These are phyloP conservation scores for Ivindomyrus marchei DNA, from an alignment of 2,113 vertebrate species.

Conservation along the genomic window DNA sequence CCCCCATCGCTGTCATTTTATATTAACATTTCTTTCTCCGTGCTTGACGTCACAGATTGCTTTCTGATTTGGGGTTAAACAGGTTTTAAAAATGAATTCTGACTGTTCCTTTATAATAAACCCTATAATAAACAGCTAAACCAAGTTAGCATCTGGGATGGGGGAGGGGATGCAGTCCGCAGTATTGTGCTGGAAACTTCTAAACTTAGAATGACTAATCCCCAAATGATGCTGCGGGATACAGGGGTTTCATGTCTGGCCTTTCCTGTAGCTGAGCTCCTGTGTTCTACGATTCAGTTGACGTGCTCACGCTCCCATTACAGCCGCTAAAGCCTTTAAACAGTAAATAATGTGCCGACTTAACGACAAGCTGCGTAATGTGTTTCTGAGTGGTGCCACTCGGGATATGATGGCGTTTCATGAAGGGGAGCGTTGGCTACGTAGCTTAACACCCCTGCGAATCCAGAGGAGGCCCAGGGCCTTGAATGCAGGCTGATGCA, in stretches of 20 bases:
- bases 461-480: background rate
- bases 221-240: background rate
- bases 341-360: background rate
- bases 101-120: background rate
- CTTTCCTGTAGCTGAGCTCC: background rate
- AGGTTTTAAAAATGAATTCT: background rate
- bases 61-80: background rate
- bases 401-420: background rate
- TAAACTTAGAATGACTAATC: background rate
- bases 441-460: too few relatives aligned
- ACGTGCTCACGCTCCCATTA: background rate
- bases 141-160: background rate
- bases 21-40: background rate
- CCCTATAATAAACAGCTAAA: too few relatives aligned
- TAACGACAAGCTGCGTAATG: background rate
- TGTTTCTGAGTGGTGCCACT: background rate
- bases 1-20: background rate
- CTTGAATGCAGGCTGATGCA: background rate
- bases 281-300: background rate
- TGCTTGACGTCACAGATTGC: background rate
- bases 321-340: background rate
- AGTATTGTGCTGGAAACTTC: background rate
- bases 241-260: background rate
- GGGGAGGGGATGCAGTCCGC: background rate
- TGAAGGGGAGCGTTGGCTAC: background rate